Evolutionary conservation across 2,113 vertebrate genomes (phyloP), one percentile per base, ranked within the genome.

Genomic region (Eretmochelys imbricata): DNA sequence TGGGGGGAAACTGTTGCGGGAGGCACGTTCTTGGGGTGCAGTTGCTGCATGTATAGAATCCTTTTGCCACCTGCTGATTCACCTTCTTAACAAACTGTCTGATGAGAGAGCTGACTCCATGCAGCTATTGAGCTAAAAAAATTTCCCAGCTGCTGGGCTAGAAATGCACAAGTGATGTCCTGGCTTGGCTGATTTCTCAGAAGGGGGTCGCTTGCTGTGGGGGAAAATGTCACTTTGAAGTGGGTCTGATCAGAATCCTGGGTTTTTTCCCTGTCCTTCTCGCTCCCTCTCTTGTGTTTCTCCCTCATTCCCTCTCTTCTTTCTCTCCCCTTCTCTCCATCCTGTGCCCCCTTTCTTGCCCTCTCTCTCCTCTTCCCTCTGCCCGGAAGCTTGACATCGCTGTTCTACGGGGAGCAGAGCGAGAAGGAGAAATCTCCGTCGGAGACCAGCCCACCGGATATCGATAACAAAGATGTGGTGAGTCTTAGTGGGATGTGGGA

Each of bases 361-460:
- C 10, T 2, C 46, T 91, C 17, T 0, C 0, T 49, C 83, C 6
- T 49, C 79, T 24, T 42, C 5, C 27, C 88, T 49, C 5, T 55
- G 27, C 62, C 89, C 50, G 55, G 49, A 97, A 99, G 99, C 96
- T 96, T 99, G 95, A 99, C 99, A 0, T 99, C 99, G 0, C 98
- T 99, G 94, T 99, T 99, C 98, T 99, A 99, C 0, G 99, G 99
- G 93, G 99, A 99, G 96, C 99, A 99, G 65, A 99, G 99, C 0
- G 99, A 99, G 97, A 99, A 99, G 92, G 99, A 99, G 98, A 99
- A 99, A 29, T 99, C 99, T 6, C 99, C 99, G 0, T 99, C 99
- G 0, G 99, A 99, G 95, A 98, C 98, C 95, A 99, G 99, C 89
- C 99, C 99, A 13, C 97, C 99, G 55, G 99, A 99, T 80, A 97